Percentiles rank a stretch among this genome's conserved stretches.
phyloP scores from a whole-genome alignment of 2,797 vertebrate species.

The Bryconaethiops microstoma region DNA sequence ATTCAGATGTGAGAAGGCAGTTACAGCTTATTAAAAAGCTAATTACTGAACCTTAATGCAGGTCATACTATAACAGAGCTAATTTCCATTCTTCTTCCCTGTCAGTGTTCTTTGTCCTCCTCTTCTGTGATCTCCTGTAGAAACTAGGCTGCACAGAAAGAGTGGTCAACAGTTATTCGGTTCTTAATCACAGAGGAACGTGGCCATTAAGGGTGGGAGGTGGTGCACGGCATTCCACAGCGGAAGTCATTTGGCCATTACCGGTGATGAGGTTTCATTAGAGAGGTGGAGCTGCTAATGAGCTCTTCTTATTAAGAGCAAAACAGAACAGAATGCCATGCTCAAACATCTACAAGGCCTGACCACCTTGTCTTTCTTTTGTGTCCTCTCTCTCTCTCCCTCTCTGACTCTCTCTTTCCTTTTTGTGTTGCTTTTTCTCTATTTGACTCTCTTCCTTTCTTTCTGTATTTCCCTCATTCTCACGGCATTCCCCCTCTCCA shows the following conservation, averaged over 20 bases:
- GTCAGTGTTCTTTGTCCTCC: slow-evolving; percentile 59
- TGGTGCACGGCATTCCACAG: slow-evolving; percentile 60
- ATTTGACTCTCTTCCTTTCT: too few species aligned
- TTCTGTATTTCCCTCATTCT: too few species aligned
- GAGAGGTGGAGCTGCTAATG: slow-evolving; percentile 65
- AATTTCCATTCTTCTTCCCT: slow-evolving; percentile 12
- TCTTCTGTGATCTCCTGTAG: slow-evolving; percentile 60
- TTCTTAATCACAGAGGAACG: slow-evolving; percentile 70
- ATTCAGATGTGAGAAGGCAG: background rate
- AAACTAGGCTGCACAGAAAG: slow-evolving; percentile 63
- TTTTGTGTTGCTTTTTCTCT: background rate
- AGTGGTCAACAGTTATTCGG: slow-evolving; percentile 61
- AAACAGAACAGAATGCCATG: slow-evolving; percentile 47
- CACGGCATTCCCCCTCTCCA: too few species aligned
- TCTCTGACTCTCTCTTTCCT: background rate
- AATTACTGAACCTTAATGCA: slow-evolving; percentile 13
- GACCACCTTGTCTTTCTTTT: slow-evolving; percentile 2
- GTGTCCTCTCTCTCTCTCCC: background rate
- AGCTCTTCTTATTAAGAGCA: slow-evolving; percentile 60
- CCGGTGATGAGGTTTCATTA: slow-evolving; percentile 61
- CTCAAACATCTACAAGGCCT: slow-evolving; percentile 19
- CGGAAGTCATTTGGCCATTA: slow-evolving; percentile 61
- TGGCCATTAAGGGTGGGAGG: slow-evolving; percentile 63
- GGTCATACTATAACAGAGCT: background rate
- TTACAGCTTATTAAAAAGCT: slow-evolving; percentile 19